Evolutionary conservation across 2,888 invertebrate genomes (phyloP), one percentile per base, ranked within the genome.

Genomic region (Phrixothrix hirtus): DNA sequence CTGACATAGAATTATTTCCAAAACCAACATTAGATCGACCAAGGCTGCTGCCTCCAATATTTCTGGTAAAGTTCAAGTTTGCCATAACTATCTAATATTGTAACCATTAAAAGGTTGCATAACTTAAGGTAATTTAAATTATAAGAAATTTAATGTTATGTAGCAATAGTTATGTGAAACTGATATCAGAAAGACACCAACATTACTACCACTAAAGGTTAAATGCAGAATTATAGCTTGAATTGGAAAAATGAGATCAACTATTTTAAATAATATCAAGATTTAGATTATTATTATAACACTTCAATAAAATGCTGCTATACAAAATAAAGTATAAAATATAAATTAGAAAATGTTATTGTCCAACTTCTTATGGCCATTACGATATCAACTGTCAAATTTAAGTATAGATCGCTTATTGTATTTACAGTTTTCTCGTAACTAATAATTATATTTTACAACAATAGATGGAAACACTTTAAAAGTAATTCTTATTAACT

Each of bases 41-140:
- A 74, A 87, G 81, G 76, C 83, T 84, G 70, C 82, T 86, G 78
- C 88, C 88, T 77, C 89, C 88, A 81, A 92, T 86, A 83, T 88
- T 92, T 81, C 92, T 86, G 78, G 91, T 90, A 81, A 91, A 90
- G 83, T 92, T 92, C 85, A 92, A 84, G 84, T 91, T 92, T 83
- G 92, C 92, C 91, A 92, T 92, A 85, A 87, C 89, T 89, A 75
- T 73, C 75, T 75, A 59, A 57, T 66, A 58, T 63, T 59, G 55
- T 48, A 57, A 49, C 60, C 60, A 60, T 61, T 65, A 70, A 68
- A 65, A 62, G 64, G 70, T 68, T 67, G 69, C 75, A 75, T 75
- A 72, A 75, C 75, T 69, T 64, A 65, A 63, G 52, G 12, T 27
- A 14, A 42, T 29, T 10, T 30, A 25, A 36, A 52, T 14, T 11